Evolutionary conservation across 1,140 invertebrate genomes (phyloP).

Genomic region (Geopemphigus sp.): DNA sequence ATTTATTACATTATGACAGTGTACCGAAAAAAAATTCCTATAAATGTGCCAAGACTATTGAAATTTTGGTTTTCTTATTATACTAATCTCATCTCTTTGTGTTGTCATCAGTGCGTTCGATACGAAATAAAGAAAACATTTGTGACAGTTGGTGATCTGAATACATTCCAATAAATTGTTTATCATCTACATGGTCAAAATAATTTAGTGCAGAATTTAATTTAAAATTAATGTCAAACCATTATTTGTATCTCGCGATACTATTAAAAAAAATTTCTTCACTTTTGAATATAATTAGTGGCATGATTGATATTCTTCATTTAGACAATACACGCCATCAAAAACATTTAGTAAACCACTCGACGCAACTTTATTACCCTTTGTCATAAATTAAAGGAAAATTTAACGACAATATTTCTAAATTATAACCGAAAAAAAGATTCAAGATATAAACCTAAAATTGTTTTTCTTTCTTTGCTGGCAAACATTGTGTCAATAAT

Average conservation of each 20-base stretch:
- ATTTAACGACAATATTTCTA: too few relatives aligned
- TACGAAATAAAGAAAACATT: constrained; percentile 14
- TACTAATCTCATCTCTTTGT: background rate
- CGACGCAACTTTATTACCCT: constrained; percentile 23
- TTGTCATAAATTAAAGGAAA: background rate
- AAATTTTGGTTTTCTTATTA: background rate
- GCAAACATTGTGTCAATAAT: background rate
- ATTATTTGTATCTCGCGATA: background rate
- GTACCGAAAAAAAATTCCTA: constrained; percentile 34
- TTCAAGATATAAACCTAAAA: background rate
- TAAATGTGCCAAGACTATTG: background rate
- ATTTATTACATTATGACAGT: constrained; percentile 12
- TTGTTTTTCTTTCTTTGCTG: background rate
- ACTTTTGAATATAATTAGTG: constrained; percentile 21
- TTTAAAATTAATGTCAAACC: background rate
- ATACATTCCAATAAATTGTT: background rate
- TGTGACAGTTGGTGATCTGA: background rate
- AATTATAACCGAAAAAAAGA: too few relatives aligned
- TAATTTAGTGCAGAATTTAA: constrained; percentile 6
- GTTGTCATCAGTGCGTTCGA: background rate
- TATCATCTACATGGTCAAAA: background rate
- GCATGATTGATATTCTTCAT: constrained; percentile 10
- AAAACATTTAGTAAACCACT: constrained; percentile 24
- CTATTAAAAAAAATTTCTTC: background rate
- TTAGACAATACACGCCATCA: constrained; percentile 2